A percentile compares a stretch with the other conserved stretches of the same genome.
phyloP scores from a whole-genome alignment of 2,113 vertebrate genomes.

The Candoia aspera region DNA sequence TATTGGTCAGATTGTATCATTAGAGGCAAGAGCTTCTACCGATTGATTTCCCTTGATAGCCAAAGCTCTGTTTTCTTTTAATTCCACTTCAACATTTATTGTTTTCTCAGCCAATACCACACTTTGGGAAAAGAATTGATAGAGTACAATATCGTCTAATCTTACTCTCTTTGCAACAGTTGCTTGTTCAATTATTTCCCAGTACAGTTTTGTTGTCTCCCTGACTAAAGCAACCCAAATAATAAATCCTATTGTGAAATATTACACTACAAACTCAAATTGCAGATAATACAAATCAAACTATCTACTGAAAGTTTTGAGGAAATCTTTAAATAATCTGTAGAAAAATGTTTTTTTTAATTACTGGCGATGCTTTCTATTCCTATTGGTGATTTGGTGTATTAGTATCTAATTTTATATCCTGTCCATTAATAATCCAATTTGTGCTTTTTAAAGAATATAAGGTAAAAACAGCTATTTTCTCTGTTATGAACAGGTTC shows the following conservation, averaged over 20 bases:
- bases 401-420: neutral
- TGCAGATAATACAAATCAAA: neutral
- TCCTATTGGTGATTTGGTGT: neutral
- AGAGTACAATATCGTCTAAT: neutral
- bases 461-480: conserved; percentile 38
- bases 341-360: conserved; percentile 41
- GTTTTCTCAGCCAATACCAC: neutral
- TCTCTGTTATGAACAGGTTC: conserved; percentile 79
- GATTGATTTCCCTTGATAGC: neutral
- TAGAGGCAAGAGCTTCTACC: neutral
- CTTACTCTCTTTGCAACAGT: conserved; percentile 23
- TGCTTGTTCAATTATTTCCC: conserved; percentile 16
- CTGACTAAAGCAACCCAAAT: conserved; percentile 17
- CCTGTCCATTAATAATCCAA: neutral
- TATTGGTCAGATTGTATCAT: neutral
- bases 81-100: neutral
- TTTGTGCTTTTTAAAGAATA: neutral
- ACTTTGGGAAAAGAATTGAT: neutral
- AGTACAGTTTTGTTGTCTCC: neutral
- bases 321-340: conserved; percentile 40
- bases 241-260: conserved; percentile 15
- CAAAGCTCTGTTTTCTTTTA: neutral
- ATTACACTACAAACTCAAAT: conserved; percentile 21
- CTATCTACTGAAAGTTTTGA: conserved; percentile 1
- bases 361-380: conserved; percentile 16